These are phyloP conservation scores for Agriopis aurantiaria DNA, from an alignment of 2,888 invertebrate genomes.

Conservation along the genomic window DNA sequence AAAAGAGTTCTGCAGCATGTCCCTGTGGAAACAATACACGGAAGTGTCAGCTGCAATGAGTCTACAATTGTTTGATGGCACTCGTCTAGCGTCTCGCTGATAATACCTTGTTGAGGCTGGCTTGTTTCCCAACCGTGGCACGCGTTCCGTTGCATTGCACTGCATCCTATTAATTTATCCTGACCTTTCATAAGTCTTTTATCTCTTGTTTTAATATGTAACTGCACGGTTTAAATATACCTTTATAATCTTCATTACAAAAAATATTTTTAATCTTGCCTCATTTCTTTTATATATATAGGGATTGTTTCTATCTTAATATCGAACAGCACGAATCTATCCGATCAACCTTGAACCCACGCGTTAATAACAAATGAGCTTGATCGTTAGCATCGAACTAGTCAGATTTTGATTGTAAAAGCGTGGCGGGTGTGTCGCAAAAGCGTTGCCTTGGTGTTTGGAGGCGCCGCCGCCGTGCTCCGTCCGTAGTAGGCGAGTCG, in stretches of 20 bases:
- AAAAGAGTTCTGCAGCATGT: conserved; percentile 51
- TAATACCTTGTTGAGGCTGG: conserved; percentile 54
- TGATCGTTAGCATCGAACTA: conserved; percentile 61
- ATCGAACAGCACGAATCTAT: conserved; percentile 60
- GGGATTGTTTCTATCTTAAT: conserved; percentile 47
- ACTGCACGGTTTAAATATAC: neutral
- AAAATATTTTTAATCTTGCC: conserved; percentile 11
- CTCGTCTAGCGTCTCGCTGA: conserved; percentile 62
- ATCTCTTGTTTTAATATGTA: neutral
- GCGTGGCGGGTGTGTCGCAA: conserved; percentile 81
- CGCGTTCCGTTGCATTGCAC: conserved; percentile 39
- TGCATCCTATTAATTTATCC: conserved; percentile 16
- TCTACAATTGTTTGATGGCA: conserved; percentile 68
- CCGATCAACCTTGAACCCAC: conserved; percentile 77
- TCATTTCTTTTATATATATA: conserved; percentile 48
- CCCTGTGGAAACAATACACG: conserved; percentile 64
- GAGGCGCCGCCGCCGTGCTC: conserved; percentile 81
- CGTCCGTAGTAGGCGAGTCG: conserved; percentile 70
- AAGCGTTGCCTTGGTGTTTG: conserved; percentile 80
- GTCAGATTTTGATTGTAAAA: conserved; percentile 64
- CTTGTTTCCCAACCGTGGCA: conserved; percentile 49
- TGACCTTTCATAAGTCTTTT: neutral
- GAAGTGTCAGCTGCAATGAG: conserved; percentile 63
- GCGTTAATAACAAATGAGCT: conserved; percentile 61
- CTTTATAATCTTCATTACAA: conserved; percentile 6